Evolutionary conservation across 1,140 invertebrate species (phyloP).

Genomic region (Choristoneura fumiferana): DNA sequence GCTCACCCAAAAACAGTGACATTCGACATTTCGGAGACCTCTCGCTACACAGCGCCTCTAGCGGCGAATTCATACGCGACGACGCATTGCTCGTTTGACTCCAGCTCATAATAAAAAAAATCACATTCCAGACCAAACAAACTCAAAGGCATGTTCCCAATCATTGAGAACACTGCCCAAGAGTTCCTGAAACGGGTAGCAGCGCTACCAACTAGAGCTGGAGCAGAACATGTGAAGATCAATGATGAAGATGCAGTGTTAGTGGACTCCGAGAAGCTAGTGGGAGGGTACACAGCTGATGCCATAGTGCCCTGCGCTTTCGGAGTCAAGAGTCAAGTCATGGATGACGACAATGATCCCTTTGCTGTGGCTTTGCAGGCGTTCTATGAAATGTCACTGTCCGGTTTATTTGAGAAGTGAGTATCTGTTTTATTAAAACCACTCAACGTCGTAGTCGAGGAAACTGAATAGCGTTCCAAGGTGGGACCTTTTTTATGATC

Average conservation of each 20-base stretch:
- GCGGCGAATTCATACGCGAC: no score
- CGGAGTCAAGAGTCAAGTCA: slow-evolving; percentile 63
- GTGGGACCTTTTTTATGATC: no score
- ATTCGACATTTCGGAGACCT: no score
- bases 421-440: no score
- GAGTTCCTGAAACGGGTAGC: slow-evolving; percentile 46
- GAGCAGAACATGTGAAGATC: background rate
- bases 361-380: slow-evolving; percentile 63
- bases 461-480: no score
- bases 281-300: slow-evolving; percentile 66
- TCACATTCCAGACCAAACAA: slow-evolving; percentile 62
- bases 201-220: background rate
- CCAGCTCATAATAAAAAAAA: no score
- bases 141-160: slow-evolving; percentile 60
- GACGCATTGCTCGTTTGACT: no score
- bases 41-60: no score
- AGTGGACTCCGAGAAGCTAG: slow-evolving; percentile 51
- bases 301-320: slow-evolving; percentile 71
- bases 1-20: no score
- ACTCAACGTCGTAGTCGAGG: no score
- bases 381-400: slow-evolving; percentile 62
- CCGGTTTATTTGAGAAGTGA: slow-evolving; percentile 70
- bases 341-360: slow-evolving; percentile 59
- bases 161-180: slow-evolving; percentile 61
- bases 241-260: slow-evolving; percentile 17